Evolutionary conservation across 2,888 invertebrate genomes (phyloP).

Genomic region (Pollenia griseotomentosa): DNA sequence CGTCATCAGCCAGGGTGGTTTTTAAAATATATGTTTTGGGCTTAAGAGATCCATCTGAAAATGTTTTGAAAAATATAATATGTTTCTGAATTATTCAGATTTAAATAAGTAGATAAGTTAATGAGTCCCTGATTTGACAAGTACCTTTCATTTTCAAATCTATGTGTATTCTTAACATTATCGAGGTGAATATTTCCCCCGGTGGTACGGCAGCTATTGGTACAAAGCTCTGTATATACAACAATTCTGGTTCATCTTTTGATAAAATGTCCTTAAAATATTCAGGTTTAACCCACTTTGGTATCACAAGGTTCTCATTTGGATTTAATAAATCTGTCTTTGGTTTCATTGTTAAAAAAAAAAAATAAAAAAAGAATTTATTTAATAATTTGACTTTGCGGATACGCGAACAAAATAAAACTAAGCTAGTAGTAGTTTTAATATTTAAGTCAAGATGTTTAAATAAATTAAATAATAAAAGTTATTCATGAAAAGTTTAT

Average conservation of each 20-base stretch:
- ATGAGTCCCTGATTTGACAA: too few species aligned
- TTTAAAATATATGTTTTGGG: constrained; percentile 79
- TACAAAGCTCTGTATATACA: constrained; percentile 76
- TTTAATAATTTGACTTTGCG: too few species aligned
- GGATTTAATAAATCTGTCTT: constrained; percentile 77
- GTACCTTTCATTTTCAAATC: constrained; percentile 78
- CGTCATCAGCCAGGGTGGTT: constrained; percentile 77
- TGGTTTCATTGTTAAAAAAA: constrained; percentile 75
- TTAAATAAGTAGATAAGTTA: too few species aligned
- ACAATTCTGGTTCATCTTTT: constrained; percentile 77
- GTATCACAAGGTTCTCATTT: constrained; percentile 77
- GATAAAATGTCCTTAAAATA: constrained; percentile 77
- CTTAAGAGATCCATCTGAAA: constrained; percentile 76
- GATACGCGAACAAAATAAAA: too few species aligned
- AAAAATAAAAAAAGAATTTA: too few species aligned
- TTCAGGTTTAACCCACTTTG: constrained; percentile 78
- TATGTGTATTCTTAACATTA: constrained; percentile 79
- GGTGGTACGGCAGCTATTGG: constrained; percentile 79
- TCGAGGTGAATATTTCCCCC: constrained; percentile 81
- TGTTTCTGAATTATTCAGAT: too few species aligned
- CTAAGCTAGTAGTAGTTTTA: too few species aligned
- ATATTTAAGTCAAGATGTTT: too few species aligned
- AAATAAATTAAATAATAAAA: too few species aligned
- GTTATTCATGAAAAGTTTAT: too few species aligned
- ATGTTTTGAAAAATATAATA: too few species aligned